Conservation (phyloP, 2,113 vertebrate species). For the Amblyopsis rosae region DNA sequence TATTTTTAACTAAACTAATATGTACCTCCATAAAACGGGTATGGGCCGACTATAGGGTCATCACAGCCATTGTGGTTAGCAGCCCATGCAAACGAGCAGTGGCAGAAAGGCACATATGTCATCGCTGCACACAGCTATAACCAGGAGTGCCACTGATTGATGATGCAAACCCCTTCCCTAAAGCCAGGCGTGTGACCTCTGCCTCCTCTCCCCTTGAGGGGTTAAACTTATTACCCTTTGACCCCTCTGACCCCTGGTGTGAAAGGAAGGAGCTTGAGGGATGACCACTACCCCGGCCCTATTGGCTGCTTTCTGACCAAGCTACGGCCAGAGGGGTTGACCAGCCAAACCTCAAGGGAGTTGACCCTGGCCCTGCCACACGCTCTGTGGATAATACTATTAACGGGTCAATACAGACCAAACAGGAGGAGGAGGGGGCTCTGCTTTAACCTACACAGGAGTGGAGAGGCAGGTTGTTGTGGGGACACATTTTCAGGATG, state of each 20-base stretch:
- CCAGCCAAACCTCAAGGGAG: conserved; percentile 63
- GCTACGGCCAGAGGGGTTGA: conserved; percentile 62
- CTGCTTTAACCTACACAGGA: conserved; percentile 44
- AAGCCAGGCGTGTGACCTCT: conserved; percentile 86
- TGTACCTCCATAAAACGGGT: conserved; percentile 3
- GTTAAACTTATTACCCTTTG: conserved; percentile 96
- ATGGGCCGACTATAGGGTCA: conserved; percentile 11
- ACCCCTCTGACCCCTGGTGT: conserved; percentile 85
- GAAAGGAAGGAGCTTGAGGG: conserved; percentile 87
- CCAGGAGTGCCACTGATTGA: conserved; percentile 71
- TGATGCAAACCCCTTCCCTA: conserved; percentile 78
- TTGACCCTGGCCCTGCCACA: conserved; percentile 67
- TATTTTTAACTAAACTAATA: neutral
- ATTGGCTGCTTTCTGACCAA: conserved; percentile 74
- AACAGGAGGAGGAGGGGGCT: conserved; percentile 14
- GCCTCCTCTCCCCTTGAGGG: conserved; percentile 77
- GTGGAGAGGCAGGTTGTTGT: conserved; percentile 1
- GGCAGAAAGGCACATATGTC: conserved; percentile 44
- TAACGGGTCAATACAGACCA: conserved; percentile 69
- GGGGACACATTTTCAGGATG: conserved; percentile 34
- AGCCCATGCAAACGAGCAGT: conserved; percentile 64
- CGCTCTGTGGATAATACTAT: conserved; percentile 71
- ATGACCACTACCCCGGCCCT: conserved; percentile 84
- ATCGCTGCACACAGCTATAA: conserved; percentile 63
- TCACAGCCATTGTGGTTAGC: conserved; percentile 47